phyloP scores from a whole-genome alignment of 2,888 invertebrate species.

The Eurytoma californica region DNA sequence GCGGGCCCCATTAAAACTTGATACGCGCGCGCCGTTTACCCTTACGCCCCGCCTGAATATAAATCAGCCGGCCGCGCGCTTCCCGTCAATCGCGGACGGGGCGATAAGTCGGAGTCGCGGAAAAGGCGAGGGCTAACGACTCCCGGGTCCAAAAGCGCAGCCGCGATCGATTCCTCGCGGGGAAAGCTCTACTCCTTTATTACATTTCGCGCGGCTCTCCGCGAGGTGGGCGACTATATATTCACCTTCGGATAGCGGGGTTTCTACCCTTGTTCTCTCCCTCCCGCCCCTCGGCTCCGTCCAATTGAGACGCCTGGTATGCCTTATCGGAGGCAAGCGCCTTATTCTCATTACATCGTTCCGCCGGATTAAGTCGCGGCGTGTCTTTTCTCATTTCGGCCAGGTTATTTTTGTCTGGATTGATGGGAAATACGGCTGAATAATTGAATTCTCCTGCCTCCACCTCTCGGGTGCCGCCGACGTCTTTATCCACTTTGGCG shows the following conservation, averaged over 20 bases:
- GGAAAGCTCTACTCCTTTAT: slow-evolving; percentile 12
- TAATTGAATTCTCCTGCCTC: slow-evolving; percentile 53
- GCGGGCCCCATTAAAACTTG: slow-evolving; percentile 44
- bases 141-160: neutral
- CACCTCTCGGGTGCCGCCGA: neutral
- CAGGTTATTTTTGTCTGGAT: slow-evolving; percentile 53
- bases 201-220: slow-evolving; percentile 6
- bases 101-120: neutral
- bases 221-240: neutral
- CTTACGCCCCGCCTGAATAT: slow-evolving; percentile 10
- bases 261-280: neutral
- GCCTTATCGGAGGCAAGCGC: slow-evolving; percentile 33
- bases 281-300: neutral
- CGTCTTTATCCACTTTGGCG: slow-evolving; percentile 42
- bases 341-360: slow-evolving; percentile 44
- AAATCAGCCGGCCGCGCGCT: slow-evolving; percentile 22
- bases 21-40: slow-evolving; percentile 29
- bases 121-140: neutral
- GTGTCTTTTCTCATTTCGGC: neutral
- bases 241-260: neutral
- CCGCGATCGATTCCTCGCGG: neutral
- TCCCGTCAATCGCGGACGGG: neutral
- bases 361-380: slow-evolving; percentile 44
- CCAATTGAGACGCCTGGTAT: neutral
- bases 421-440: slow-evolving; percentile 57